Conservation (phyloP, 2,888 invertebrate species). For the Agriopis marginaria region DNA sequence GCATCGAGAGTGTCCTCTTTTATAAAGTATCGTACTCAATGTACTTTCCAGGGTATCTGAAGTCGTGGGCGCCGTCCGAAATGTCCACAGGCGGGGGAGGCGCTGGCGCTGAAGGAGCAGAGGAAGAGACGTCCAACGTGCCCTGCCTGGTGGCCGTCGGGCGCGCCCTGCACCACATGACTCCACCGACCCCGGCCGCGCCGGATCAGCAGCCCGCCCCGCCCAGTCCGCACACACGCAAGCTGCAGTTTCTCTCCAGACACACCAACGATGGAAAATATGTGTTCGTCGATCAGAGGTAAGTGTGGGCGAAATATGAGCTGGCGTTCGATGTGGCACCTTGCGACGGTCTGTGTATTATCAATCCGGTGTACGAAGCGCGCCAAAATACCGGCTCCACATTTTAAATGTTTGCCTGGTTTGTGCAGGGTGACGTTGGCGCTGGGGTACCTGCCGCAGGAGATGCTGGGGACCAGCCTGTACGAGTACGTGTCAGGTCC, state of each 20-base stretch:
- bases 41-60: slow-evolving; percentile 89
- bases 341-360: too few species aligned
- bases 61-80: slow-evolving; percentile 95
- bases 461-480: slow-evolving; percentile 95
- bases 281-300: slow-evolving; percentile 97
- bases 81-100: slow-evolving; percentile 89
- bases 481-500: slow-evolving; percentile 96
- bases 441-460: slow-evolving; percentile 96
- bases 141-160: slow-evolving; percentile 97
- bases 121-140: slow-evolving; percentile 87
- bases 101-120: slow-evolving; percentile 87
- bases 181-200: slow-evolving; percentile 68
- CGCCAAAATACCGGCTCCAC: too few species aligned
- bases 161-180: slow-evolving; percentile 88
- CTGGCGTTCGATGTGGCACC: too few species aligned
- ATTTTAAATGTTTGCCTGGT: background rate
- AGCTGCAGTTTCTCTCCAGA: slow-evolving; percentile 92
- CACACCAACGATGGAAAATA: slow-evolving; percentile 97
- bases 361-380: too few species aligned
- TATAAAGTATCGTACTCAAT: background rate
- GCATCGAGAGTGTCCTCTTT: background rate
- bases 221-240: slow-evolving; percentile 77
- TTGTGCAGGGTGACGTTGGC: slow-evolving; percentile 92
- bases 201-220: slow-evolving; percentile 15
- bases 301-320: background rate